phyloP scores from a whole-genome alignment of 2,113 vertebrate genomes.

The Gobius niger region DNA sequence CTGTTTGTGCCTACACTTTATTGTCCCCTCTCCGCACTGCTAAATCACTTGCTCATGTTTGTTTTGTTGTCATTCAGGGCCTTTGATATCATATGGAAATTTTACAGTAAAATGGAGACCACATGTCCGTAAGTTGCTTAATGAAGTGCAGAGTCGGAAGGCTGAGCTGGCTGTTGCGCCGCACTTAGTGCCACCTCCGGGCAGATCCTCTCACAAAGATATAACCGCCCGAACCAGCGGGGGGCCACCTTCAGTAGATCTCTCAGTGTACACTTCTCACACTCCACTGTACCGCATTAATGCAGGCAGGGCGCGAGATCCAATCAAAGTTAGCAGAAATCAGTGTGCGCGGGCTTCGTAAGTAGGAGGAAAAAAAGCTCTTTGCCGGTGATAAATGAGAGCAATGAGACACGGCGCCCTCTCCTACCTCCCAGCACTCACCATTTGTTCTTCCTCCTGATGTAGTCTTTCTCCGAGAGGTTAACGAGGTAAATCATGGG shows the following conservation, averaged over 20 bases:
- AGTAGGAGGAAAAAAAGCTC: constrained; percentile 31
- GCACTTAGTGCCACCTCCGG: constrained; percentile 62
- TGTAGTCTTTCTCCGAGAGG: constrained; percentile 94
- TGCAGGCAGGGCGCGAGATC: constrained; percentile 18
- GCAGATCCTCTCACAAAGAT: constrained; percentile 57
- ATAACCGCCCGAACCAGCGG: constrained; percentile 54
- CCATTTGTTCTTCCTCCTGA: constrained; percentile 98
- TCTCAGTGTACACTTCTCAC: constrained; percentile 13
- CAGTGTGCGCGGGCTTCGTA: constrained; percentile 5
- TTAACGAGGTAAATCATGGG: constrained; percentile 98
- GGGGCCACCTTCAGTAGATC: constrained; percentile 43
- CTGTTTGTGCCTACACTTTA: constrained; percentile 84
- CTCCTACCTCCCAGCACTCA: constrained; percentile 70
- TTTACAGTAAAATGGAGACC: constrained; percentile 92
- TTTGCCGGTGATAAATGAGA: constrained; percentile 41
- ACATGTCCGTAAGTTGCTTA: constrained; percentile 88
- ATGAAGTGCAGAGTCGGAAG: constrained; percentile 88
- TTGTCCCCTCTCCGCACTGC: constrained; percentile 83
- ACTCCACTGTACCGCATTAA: constrained; percentile 23
- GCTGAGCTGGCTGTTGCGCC: constrained; percentile 73
- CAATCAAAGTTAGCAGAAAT: constrained; percentile 36
- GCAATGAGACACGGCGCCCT: constrained; percentile 13
- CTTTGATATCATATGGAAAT: constrained; percentile 93
- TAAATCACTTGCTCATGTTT: constrained; percentile 90
- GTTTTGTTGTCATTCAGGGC: constrained; percentile 86